A percentile compares a stretch with the other conserved stretches of the same genome.
Evolutionary conservation across 1,140 invertebrate genomes (phyloP).

Genomic region (Asobara japonica): DNA sequence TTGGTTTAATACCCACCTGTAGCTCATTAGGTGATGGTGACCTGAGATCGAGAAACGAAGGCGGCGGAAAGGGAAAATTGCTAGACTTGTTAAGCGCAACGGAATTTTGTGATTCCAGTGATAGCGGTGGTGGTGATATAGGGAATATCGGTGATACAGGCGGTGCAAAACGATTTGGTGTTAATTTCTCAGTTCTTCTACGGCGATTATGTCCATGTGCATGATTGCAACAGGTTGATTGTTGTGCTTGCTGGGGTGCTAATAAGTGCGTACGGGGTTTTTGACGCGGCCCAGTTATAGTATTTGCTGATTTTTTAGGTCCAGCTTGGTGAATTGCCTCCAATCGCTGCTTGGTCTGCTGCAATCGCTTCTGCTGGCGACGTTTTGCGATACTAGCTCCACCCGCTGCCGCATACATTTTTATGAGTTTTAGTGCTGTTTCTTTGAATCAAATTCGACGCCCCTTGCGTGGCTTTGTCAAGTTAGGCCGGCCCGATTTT

Average conservation of each 20-base stretch:
- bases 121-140: constrained; percentile 60
- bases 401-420: constrained; percentile 61
- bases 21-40: constrained; percentile 57
- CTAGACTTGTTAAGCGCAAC: constrained; percentile 37
- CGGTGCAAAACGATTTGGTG: constrained; percentile 43
- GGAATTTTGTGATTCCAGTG: constrained; percentile 57
- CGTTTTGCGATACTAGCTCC: constrained; percentile 61
- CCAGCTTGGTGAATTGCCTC: constrained; percentile 27
- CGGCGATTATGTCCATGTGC: constrained; percentile 45
- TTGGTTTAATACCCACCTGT: constrained; percentile 57
- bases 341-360: constrained; percentile 50
- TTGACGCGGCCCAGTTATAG: not conserved
- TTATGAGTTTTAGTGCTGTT: not conserved
- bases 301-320: not conserved
- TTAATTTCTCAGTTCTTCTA: constrained; percentile 14
- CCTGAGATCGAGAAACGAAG: constrained; percentile 62
- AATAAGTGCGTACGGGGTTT: constrained; percentile 31
- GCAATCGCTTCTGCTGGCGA: constrained; percentile 59
- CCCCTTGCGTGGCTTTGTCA: not conserved
- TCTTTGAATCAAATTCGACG: not conserved
- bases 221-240: constrained; percentile 34
- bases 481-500: constrained; percentile 41
- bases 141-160: constrained; percentile 59
- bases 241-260: constrained; percentile 43
- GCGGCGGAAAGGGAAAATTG: constrained; percentile 58